A percentile compares a stretch with the other conserved stretches of the same genome.
Conservation (phyloP, 2,797 vertebrate genomes). For the Carcharodon carcharias region DNA sequence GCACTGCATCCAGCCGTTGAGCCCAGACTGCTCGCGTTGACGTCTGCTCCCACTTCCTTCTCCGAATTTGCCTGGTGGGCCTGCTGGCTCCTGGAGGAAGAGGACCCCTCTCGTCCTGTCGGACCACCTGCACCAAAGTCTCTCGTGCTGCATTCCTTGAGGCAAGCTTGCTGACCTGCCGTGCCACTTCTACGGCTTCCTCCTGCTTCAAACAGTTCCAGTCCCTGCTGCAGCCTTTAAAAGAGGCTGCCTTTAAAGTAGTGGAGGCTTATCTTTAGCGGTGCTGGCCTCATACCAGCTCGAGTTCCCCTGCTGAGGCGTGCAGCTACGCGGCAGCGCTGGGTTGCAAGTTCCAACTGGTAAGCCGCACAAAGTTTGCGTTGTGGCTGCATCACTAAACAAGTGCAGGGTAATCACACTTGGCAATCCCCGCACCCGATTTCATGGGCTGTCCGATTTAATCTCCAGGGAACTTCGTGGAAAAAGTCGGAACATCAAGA, state of each 20-base stretch:
- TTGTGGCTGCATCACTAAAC: not conserved
- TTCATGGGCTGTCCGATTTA: not conserved
- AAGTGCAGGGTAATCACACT: not conserved
- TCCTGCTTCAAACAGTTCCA: not conserved
- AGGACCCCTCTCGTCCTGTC: no score
- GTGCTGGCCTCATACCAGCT: not conserved
- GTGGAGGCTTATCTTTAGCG: not conserved
- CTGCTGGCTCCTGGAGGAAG: no score
- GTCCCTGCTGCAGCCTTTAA: not conserved
- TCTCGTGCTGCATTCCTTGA: not conserved
- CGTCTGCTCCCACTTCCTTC: not conserved
- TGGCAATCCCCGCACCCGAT: not conserved
- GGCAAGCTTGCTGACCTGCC: not conserved
- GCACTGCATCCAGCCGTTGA: no score
- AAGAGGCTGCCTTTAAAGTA: not conserved
- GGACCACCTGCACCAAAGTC: no score
- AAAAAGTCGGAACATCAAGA: not conserved
- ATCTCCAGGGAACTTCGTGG: no score
- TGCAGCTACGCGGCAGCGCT: no score
- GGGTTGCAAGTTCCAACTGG: no score
- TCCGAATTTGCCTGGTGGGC: not conserved
- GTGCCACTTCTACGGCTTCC: not conserved
- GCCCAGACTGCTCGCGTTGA: not conserved
- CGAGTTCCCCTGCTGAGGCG: not conserved
- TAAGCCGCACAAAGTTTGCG: not conserved